Evolutionary conservation across 2,113 vertebrate genomes (phyloP).

Genomic region (Gadus macrocephalus): DNA sequence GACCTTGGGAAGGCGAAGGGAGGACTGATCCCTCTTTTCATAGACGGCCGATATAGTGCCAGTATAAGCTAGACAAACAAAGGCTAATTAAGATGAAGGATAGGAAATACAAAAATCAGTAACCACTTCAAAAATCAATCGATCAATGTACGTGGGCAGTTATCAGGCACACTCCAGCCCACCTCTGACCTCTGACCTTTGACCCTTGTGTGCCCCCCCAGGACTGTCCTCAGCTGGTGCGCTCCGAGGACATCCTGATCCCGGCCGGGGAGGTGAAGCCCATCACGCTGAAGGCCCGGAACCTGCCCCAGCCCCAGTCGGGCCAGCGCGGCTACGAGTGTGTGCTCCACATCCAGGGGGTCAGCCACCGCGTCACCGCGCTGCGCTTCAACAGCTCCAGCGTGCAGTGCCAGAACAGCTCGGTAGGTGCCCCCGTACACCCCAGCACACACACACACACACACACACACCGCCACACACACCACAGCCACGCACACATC

Average conservation of each 20-base stretch:
- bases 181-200: conserved; percentile 8
- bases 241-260: conserved; percentile 91
- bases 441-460: too few relatives aligned
- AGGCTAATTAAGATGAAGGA: too few relatives aligned
- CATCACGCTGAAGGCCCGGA: conserved; percentile 91
- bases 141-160: too few relatives aligned
- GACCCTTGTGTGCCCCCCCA: conserved; percentile 38
- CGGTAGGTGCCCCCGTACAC: conserved; percentile 71
- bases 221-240: conserved; percentile 97
- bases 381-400: conserved; percentile 99
- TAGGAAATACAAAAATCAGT: too few relatives aligned
- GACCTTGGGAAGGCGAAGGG: too few relatives aligned
- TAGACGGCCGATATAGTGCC: too few relatives aligned
- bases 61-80: too few relatives aligned
- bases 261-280: conserved; percentile 94
- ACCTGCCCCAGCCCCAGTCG: conserved; percentile 94
- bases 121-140: too few relatives aligned
- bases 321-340: conserved; percentile 98
- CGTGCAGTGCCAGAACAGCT: conserved; percentile 98
- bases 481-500: too few relatives aligned
- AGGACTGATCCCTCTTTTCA: too few relatives aligned
- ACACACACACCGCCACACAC: too few relatives aligned
- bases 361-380: conserved; percentile 87
- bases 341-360: conserved; percentile 88
- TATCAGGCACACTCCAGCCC: too few relatives aligned